Conservation (phyloP, 2,797 vertebrate genomes). For the Coreius guichenoti region DNA sequence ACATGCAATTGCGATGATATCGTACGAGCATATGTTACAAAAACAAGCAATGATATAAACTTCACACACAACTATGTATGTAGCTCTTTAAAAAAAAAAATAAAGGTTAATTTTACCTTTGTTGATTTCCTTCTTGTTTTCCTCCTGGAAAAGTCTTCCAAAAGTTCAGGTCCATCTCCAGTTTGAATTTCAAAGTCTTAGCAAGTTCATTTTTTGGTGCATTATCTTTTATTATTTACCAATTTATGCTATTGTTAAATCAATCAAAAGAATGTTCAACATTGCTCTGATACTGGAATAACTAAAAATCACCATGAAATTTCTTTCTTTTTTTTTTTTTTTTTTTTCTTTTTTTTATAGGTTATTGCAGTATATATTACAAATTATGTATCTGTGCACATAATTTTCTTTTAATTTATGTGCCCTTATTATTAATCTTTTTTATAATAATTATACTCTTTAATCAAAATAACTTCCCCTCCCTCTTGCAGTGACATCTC, state of each 20-base stretch:
- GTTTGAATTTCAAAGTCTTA: not conserved
- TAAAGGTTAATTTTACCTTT: not conserved
- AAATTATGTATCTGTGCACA: no score
- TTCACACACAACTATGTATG: no score
- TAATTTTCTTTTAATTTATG: not conserved
- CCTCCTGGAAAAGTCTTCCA: not conserved
- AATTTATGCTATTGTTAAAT: not conserved
- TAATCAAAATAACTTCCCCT: not conserved
- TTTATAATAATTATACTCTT: not conserved
- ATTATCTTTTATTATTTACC: not conserved
- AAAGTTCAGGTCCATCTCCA: not conserved
- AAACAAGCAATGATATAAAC: no score
- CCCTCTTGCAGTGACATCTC: not conserved
- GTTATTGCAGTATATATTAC: not conserved
- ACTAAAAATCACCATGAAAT: not conserved
- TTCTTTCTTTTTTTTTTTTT: no score
- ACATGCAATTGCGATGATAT: not conserved
- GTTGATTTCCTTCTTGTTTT: not conserved
- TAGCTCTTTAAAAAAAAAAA: no score
- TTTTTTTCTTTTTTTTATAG: not conserved
- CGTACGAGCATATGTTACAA: no score
- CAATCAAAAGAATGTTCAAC: not conserved
- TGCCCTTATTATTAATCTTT: not conserved
- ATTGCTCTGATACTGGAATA: not conserved
- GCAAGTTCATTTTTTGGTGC: not conserved